Base-by-base conservation (phyloP, 2,113 vertebrate species). In the Phasianus colchicus region DNA sequence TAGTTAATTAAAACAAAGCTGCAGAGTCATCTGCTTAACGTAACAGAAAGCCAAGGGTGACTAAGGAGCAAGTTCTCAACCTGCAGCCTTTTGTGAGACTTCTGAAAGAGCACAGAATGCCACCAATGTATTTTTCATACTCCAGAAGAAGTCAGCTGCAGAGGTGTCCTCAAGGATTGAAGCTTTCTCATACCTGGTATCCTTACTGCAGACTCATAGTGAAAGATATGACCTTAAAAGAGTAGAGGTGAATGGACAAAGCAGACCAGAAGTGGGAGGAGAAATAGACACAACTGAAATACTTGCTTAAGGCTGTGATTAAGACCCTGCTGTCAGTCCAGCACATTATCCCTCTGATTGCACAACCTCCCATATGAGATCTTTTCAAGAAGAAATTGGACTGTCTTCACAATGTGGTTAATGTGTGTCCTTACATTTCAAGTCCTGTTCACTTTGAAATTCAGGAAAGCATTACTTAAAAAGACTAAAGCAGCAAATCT, bases 281-380 rank as follows among this genome's bases (percentile, higher is more conserved):
- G 84, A 88, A 88, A 18, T 0, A 84, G 80, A 80, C 15, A 32
- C 55, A 82, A 82, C 25, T 86, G 91, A 93, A 86, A 81, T 89
- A 83, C 17, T 96, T 88, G 94, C 95, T 91, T 71, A 89, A 94
- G 95, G 95, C 93, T 90, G 76, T 93, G 83, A 95, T 95, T 94
- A 96, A 81, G 66, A 92, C 36, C 93, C 91, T 90, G 95, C 93
- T 96, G 91, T 95, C 93, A 90, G 61, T 72, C 43, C 80, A 55
- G 81, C 27, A 16, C 64, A 71, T 67, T 6, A 57, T 38, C 47
- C 22, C 30, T 29, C 34, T 64, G 36, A 47, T 29, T 45, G 55
- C 27, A 57, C 72, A 45, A 8, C 55, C 42, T 60, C 55, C 54
- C 71, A 24, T 74, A 21, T 34, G 42, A 45, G 13, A 43, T 34